Base-by-base conservation (phyloP, 37 sponge, comb jelly and placozoan genomes). In the Geodia barretti region DNA sequence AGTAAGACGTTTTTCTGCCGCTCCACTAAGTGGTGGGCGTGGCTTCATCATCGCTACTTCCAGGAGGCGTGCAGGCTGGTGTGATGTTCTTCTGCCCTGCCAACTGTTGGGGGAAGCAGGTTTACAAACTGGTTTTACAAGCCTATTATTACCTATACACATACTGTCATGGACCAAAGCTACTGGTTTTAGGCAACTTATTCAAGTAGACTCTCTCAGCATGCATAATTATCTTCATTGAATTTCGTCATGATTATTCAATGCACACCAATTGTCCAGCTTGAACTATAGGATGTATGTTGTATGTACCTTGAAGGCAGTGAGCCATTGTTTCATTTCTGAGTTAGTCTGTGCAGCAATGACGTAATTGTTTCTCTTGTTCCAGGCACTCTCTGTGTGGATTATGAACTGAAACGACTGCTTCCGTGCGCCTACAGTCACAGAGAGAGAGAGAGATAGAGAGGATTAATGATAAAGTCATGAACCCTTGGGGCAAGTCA, bases 271-370 rank as follows among this genome's bases (percentile, higher is more conserved):
- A n/a, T n/a, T n/a, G n/a, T n/a, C n/a, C n/a, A n/a, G n/a, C n/a
- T n/a, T n/a, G n/a, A n/a, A n/a, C n/a, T n/a, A n/a, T n/a, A n/a
- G n/a, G n/a, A n/a, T n/a, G n/a, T n/a, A n/a, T n/a, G n/a, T n/a
- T n/a, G n/a, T n/a, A 62, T 78, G 31, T 60, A 96, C 96, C 83
- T 89, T 81, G 40, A 96, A 92, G 9, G 94, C 94, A 40, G 80
- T 71, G 29, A 96, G 74, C 96, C 96, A 96, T 5, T 89, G 88
- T 41, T 89, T 80, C 92, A 88, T 92, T 69, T 96, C 96, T 28
- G 74, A 47, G 21, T 81, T 91, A 40, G 64, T 84, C 37, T 60
- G 64, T 28, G 91, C 93, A 60, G 96, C 94, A 74, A 96, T 72
- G 17, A 90, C 84, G 21, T 79, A 96, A 60, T 89, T 75, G 24